Evolutionary conservation across 2,888 invertebrate species (phyloP).

Genomic region (Trisateles emortualis): DNA sequence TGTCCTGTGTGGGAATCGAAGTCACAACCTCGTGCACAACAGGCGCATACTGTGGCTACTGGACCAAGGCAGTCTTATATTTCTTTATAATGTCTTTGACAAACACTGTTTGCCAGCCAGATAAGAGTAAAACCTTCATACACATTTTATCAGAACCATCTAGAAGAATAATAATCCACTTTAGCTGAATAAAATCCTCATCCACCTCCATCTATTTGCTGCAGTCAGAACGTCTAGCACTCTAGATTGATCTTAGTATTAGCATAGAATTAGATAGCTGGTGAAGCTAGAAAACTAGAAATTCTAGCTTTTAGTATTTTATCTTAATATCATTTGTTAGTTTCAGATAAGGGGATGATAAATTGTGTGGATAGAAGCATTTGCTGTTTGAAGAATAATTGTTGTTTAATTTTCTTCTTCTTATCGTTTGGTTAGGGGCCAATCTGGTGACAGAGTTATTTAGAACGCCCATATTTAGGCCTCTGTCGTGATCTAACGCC

Average conservation of each 20-base stretch:
- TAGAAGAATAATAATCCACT: conserved; percentile 37
- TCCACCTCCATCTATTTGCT: conserved; percentile 54
- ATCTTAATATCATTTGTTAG: conserved; percentile 20
- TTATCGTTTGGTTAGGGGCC: background rate
- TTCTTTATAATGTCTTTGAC: too few species aligned
- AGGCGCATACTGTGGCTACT: too few species aligned
- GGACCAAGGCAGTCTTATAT: too few species aligned
- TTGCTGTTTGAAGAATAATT: background rate
- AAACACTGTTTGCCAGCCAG: too few species aligned
- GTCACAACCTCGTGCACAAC: too few species aligned
- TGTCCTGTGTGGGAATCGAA: too few species aligned
- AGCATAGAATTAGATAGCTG: conserved; percentile 51
- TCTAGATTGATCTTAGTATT: conserved; percentile 70
- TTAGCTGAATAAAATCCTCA: conserved; percentile 49
- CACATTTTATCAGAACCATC: conserved; percentile 34
- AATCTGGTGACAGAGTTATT: too few species aligned
- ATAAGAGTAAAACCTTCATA: too few species aligned
- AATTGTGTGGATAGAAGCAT: background rate
- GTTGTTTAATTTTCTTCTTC: background rate
- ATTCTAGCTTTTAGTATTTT: conserved; percentile 17
- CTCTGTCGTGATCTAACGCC: too few species aligned
- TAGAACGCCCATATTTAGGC: too few species aligned
- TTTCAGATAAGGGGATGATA: conserved; percentile 14
- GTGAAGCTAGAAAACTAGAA: conserved; percentile 20
- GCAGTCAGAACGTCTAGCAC: conserved; percentile 47